These are phyloP conservation scores for Gallinago stenura DNA, from an alignment of 2,797 vertebrate species.

Conservation along the genomic window DNA sequence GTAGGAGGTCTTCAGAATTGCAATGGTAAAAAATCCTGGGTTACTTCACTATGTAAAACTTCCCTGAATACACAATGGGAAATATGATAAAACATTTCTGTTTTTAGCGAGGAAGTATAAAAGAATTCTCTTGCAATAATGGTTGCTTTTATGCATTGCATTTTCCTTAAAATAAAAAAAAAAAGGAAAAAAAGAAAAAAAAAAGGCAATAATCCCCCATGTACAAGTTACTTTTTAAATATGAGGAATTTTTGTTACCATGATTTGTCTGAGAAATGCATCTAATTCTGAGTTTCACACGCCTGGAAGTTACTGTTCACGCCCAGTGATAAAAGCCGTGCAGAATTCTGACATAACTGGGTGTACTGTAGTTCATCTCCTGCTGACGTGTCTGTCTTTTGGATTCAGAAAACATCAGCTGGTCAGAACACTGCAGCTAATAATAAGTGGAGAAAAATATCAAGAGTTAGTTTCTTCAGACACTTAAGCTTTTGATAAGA, in stretches of 20 bases:
- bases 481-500: background rate
- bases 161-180: background rate
- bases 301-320: slow-evolving; percentile 53
- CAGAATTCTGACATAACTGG: slow-evolving; percentile 75
- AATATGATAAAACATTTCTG: background rate
- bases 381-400: slow-evolving; percentile 18
- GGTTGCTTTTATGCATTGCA: background rate
- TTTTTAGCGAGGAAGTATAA: background rate
- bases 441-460: slow-evolving; percentile 16
- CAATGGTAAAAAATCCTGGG: background rate
- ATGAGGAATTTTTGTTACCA: background rate
- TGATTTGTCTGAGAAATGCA: slow-evolving; percentile 3
- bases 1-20: background rate
- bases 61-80: background rate
- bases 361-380: slow-evolving; percentile 73
- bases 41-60: background rate
- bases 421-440: slow-evolving; percentile 14
- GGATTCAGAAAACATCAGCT: slow-evolving; percentile 55
- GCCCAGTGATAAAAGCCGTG: slow-evolving; percentile 73
- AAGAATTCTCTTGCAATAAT: background rate
- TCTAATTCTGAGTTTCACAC: slow-evolving; percentile 10
- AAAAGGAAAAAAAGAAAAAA: no score
- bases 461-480: slow-evolving; percentile 27
- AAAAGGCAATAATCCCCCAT: background rate
- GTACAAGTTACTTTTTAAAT: background rate